These are phyloP conservation scores for Agrochola lychnidis DNA, from an alignment of 2,888 invertebrate species.

Conservation along the genomic window DNA sequence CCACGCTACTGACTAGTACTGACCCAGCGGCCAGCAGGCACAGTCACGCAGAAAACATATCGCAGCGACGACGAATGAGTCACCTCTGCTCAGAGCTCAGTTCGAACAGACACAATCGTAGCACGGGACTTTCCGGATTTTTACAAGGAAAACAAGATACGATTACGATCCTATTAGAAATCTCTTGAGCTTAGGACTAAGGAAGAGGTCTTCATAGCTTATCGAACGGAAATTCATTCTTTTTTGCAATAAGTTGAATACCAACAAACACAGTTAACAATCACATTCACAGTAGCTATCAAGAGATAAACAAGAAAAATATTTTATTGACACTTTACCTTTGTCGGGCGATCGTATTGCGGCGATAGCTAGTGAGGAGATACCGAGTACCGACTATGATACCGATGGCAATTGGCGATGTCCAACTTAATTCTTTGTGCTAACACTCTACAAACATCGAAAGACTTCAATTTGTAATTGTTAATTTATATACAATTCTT, in stretches of 20 bases:
- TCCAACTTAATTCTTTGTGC: background rate
- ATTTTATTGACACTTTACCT: constrained; percentile 28
- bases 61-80: constrained; percentile 34
- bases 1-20: constrained; percentile 25
- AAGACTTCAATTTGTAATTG: background rate
- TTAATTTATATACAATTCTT: background rate
- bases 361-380: constrained; percentile 1
- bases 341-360: background rate
- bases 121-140: constrained; percentile 47
- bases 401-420: background rate
- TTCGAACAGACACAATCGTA: constrained; percentile 1
- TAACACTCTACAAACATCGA: background rate
- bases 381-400: background rate
- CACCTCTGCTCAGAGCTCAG: constrained; percentile 32
- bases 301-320: constrained; percentile 13
- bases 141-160: constrained; percentile 38
- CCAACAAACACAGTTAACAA: background rate
- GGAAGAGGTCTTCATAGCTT: background rate
- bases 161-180: background rate
- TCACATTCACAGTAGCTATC: background rate
- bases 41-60: constrained; percentile 11
- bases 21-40: constrained; percentile 1
- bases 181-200: background rate
- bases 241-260: background rate
- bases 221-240: background rate